A percentile compares a stretch with the other conserved stretches of the same genome.
Evolutionary conservation across 2,797 vertebrate species (phyloP).

Genomic region (Pterois miles): DNA sequence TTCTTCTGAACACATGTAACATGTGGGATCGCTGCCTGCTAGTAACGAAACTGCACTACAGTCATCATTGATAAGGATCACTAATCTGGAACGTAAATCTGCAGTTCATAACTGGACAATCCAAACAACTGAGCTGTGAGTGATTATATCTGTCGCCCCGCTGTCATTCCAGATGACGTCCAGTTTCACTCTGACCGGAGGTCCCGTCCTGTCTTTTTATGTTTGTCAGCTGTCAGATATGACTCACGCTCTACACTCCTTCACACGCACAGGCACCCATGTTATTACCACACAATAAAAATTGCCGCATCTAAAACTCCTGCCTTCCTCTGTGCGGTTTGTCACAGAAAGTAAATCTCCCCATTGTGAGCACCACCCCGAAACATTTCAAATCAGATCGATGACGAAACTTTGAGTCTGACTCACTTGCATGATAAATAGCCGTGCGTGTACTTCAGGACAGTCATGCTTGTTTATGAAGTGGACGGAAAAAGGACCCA

Average conservation of each 20-base stretch:
- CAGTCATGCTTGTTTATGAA: slow-evolving; percentile 72
- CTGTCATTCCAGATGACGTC: slow-evolving; percentile 42
- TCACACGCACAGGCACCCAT: slow-evolving; percentile 19
- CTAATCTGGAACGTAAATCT: slow-evolving; percentile 33
- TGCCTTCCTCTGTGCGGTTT: slow-evolving; percentile 15
- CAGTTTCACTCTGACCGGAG: slow-evolving; percentile 37
- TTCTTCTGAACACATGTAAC: neutral
- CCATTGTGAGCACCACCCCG: slow-evolving; percentile 37
- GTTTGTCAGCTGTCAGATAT: slow-evolving; percentile 48
- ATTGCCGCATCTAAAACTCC: slow-evolving; percentile 36
- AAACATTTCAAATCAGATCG: slow-evolving; percentile 50
- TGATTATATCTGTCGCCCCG: slow-evolving; percentile 40
- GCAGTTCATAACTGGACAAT: slow-evolving; percentile 23
- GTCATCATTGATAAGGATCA: slow-evolving; percentile 11
- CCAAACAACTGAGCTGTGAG: slow-evolving; percentile 34
- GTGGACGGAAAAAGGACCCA: slow-evolving; percentile 73
- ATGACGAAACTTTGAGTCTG: slow-evolving; percentile 55
- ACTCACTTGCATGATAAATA: slow-evolving; percentile 67
- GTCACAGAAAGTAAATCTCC: slow-evolving; percentile 53
- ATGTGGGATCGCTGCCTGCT: neutral
- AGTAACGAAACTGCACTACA: neutral
- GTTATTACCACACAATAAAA: slow-evolving; percentile 27
- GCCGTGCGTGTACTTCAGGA: slow-evolving; percentile 57
- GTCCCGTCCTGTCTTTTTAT: slow-evolving; percentile 15
- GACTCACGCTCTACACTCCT: slow-evolving; percentile 42